These are phyloP conservation scores for Neosilurus hyrtlii DNA, from an alignment of 2,797 vertebrate genomes.

Conservation along the genomic window DNA sequence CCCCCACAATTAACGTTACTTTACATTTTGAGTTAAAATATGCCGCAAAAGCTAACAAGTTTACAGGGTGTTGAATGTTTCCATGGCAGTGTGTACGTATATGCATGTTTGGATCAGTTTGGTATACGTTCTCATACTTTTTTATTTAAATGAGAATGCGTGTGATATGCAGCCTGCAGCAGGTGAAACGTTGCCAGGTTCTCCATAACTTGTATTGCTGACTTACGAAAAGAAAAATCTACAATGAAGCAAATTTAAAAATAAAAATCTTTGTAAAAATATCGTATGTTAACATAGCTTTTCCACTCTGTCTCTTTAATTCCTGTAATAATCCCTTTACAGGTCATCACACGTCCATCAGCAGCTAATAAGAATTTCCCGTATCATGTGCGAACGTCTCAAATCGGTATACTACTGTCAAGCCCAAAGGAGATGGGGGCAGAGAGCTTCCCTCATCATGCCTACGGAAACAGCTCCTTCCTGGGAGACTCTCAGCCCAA, in stretches of 20 bases:
- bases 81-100: background rate
- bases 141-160: background rate
- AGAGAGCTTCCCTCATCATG: slow-evolving; percentile 86
- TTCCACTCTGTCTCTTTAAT: background rate
- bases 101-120: background rate
- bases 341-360: slow-evolving; percentile 89
- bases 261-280: background rate
- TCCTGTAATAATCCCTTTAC: background rate
- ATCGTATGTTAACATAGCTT: background rate
- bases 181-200: background rate
- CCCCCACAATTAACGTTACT: background rate
- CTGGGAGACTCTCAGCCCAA: slow-evolving; percentile 89
- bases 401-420: slow-evolving; percentile 83
- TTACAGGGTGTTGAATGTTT: background rate
- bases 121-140: background rate
- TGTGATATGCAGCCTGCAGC: no score
- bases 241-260: background rate
- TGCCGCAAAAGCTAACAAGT: background rate
- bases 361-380: slow-evolving; percentile 96
- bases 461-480: slow-evolving; percentile 88
- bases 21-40: background rate
- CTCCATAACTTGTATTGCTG: background rate
- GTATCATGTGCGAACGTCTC: slow-evolving; percentile 89
- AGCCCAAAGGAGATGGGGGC: slow-evolving; percentile 72
- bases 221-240: background rate